Evolutionary conservation across 2,113 vertebrate species (phyloP).

Genomic region (Coptodon rendalli): DNA sequence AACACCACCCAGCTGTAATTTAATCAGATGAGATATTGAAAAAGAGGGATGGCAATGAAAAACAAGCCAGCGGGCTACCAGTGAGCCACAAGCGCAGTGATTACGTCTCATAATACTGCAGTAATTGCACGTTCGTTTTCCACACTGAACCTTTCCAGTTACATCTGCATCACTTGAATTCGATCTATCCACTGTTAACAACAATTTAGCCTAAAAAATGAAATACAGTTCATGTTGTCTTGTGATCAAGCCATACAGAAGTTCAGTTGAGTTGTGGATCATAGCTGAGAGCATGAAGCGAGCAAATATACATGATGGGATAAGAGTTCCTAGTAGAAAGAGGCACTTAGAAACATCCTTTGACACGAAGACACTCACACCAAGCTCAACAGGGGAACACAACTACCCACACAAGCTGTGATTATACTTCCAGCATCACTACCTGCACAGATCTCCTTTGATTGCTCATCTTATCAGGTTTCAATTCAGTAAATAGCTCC

Average conservation of each 20-base stretch:
- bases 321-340: neutral
- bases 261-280: neutral
- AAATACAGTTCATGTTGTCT: neutral
- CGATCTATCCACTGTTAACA: neutral
- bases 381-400: neutral
- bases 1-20: slow-evolving; percentile 46
- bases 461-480: neutral
- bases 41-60: neutral
- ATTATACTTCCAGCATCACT: neutral
- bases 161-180: neutral
- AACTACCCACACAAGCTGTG: neutral
- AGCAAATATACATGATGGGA: neutral
- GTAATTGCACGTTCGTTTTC: slow-evolving; percentile 4
- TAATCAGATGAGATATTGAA: slow-evolving; percentile 44
- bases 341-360: neutral
- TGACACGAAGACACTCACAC: neutral
- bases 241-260: neutral
- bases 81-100: slow-evolving; percentile 19
- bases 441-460: neutral
- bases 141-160: neutral
- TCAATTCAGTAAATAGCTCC: neutral
- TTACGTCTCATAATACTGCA: neutral
- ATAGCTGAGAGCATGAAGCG: neutral
- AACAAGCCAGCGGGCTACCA: slow-evolving; percentile 4
- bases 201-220: neutral